phyloP scores from a whole-genome alignment of 2,113 vertebrate species.

The Scomber scombrus region DNA sequence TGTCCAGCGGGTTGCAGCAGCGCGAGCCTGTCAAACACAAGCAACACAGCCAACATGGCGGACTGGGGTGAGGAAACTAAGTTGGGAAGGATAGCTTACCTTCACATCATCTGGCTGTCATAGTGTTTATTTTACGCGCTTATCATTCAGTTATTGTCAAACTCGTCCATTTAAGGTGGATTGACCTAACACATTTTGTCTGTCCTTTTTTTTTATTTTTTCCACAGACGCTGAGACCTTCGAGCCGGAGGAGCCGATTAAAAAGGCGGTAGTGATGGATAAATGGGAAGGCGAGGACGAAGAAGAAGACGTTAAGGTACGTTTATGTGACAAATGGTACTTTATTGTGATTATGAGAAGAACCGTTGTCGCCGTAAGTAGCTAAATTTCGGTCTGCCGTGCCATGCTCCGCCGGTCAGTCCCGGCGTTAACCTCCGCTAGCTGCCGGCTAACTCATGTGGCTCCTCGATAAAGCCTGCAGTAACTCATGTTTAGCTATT shows the following conservation, averaged over 20 bases:
- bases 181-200: conserved; percentile 55
- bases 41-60: conserved; percentile 86
- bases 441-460: conserved; percentile 73
- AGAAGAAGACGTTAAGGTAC: conserved; percentile 93
- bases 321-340: neutral
- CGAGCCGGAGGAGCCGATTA: conserved; percentile 85
- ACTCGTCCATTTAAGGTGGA: conserved; percentile 41
- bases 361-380: neutral
- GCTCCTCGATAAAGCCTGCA: conserved; percentile 13
- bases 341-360: neutral
- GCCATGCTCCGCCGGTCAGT: conserved; percentile 62
- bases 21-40: conserved; percentile 75
- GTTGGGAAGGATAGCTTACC: conserved; percentile 47
- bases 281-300: conserved; percentile 96
- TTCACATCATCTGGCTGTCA: conserved; percentile 1
- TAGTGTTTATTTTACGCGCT: neutral
- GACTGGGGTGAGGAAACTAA: conserved; percentile 90
- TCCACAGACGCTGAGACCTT: conserved; percentile 90
- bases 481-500: neutral
- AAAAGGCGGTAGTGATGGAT: conserved; percentile 80
- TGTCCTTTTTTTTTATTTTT: conserved; percentile 39
- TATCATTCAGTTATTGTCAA: neutral
- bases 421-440: conserved; percentile 33
- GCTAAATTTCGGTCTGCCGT: neutral
- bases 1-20: conserved; percentile 60